These are phyloP conservation scores for Calyptomena viridis DNA, from an alignment of 2,113 vertebrate genomes.

Conservation along the genomic window DNA sequence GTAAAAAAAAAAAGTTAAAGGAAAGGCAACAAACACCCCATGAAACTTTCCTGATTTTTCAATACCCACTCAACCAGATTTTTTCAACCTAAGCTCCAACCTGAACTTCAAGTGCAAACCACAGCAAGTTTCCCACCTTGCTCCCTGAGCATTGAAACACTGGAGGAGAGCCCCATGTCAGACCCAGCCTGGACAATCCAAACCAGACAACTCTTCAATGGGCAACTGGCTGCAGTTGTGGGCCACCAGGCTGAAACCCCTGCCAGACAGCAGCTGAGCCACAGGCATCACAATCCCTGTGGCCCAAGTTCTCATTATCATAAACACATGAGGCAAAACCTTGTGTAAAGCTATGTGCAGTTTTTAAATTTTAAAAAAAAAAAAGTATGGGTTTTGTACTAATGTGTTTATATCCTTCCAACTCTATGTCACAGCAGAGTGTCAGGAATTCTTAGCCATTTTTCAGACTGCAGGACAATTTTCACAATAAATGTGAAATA, in stretches of 20 bases:
- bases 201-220: not conserved
- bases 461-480: not conserved
- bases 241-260: not conserved
- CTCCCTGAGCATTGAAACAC: not conserved
- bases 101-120: not conserved
- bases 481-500: not conserved
- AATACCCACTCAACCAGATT: not conserved
- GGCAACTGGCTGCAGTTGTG: rapidly evolving
- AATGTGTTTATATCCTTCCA: not conserved
- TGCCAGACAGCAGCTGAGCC: not conserved
- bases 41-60: not conserved
- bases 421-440: not conserved
- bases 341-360: not conserved
- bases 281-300: rapidly evolving
- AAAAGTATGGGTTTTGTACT: not conserved
- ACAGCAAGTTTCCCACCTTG: not conserved
- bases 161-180: not conserved
- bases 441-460: not conserved
- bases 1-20: not conserved
- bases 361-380: not conserved
- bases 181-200: not conserved
- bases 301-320: not conserved
- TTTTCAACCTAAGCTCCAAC: not conserved
- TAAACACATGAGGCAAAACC: not conserved
- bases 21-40: not conserved